These are phyloP conservation scores for Paramuricea clavata DNA, from an alignment of 92 coral and sea anemone genomes.

Conservation along the genomic window DNA sequence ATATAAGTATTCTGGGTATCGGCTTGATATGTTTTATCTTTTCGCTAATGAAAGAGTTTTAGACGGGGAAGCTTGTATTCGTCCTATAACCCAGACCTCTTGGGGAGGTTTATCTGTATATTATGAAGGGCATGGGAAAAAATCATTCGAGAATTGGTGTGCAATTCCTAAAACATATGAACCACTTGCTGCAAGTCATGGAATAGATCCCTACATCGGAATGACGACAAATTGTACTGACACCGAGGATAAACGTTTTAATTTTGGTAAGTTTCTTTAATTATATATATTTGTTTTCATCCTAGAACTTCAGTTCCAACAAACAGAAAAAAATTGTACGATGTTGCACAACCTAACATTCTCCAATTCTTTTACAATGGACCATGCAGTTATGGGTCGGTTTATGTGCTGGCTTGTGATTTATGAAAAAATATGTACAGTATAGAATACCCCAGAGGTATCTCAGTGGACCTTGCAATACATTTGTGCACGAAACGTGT, in stretches of 20 bases:
- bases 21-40: not conserved
- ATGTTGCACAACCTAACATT: no score
- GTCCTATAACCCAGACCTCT: not conserved
- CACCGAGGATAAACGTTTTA: not conserved
- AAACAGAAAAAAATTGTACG: no score
- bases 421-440: no score
- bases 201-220: not conserved
- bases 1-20: not conserved
- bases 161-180: not conserved
- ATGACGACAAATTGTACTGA: not conserved
- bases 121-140: not conserved
- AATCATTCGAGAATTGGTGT: not conserved
- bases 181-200: not conserved
- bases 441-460: no score
- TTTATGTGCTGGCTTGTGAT: no score
- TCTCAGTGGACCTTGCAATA: no score
- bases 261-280: not conserved
- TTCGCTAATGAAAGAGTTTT: not conserved
- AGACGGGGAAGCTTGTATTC: not conserved
- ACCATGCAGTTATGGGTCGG: no score
- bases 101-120: conserved; percentile 10
- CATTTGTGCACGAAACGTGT: no score
- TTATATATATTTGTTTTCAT: no score
- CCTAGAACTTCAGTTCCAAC: no score
- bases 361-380: no score